Conservation (phyloP, 2,113 vertebrate genomes). For the Orcinus orca region DNA sequence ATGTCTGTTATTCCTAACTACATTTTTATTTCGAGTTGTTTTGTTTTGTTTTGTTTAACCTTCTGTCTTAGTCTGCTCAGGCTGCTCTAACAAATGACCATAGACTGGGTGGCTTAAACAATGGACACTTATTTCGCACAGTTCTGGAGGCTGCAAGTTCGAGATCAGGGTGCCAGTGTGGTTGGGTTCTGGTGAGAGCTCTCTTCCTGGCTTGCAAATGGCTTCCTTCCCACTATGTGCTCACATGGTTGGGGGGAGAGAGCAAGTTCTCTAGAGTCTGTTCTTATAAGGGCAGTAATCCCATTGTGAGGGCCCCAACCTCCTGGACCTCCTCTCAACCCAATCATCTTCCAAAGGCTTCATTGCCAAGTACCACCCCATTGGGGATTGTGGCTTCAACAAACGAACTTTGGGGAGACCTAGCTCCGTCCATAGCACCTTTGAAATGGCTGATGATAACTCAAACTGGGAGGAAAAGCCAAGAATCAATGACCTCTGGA, state of each 20-base stretch:
- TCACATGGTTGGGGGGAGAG: fast-evolving
- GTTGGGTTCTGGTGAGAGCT: not conserved
- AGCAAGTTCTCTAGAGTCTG: not conserved
- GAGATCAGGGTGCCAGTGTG: not conserved
- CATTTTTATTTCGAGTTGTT: not conserved
- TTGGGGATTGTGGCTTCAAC: not conserved
- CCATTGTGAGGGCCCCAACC: not conserved
- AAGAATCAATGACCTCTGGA: not conserved
- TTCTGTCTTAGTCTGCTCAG: not conserved
- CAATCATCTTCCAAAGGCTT: not conserved
- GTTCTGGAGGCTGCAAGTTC: not conserved
- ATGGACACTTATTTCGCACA: not conserved
- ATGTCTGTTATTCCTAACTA: not conserved
- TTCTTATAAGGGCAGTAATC: not conserved
- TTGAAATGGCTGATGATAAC: not conserved
- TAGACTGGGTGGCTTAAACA: not conserved
- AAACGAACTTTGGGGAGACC: not conserved
- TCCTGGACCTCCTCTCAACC: not conserved
- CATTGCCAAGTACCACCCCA: not conserved
- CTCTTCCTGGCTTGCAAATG: not conserved
- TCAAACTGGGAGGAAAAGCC: not conserved
- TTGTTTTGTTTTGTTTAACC: not conserved
- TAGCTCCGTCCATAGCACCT: not conserved
- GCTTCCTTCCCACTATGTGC: not conserved
- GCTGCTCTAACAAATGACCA: not conserved